Evolutionary conservation across 2,797 vertebrate species (phyloP), one percentile per base, ranked within the genome.

Genomic region (Sebastes jordani): DNA sequence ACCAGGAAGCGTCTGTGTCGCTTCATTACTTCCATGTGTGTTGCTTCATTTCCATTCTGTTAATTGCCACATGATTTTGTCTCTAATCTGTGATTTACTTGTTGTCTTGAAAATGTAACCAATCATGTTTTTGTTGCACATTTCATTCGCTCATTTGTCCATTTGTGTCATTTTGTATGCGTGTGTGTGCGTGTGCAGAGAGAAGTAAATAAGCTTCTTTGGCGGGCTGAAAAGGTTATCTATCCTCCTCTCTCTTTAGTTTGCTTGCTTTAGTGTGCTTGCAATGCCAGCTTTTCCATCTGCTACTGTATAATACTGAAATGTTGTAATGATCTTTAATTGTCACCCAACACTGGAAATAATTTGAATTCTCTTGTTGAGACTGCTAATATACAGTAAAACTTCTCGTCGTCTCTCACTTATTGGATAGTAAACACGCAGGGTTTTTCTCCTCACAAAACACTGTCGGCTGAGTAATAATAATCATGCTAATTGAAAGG

Each of bases 131-230:
- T 46, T 65, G 8, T 68, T 46, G 13, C 49, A 18, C 20, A 87
- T 81, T 63, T 83, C 74, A 58, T 86, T 83, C 87, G 71, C 22
- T 83, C 38, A 87, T 81, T 58, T 82, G 62, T 80, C 65, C 74
- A 61, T 86, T 82, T 89, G 73, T 91, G 72, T 86, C 63, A 18
- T 86, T 78, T 55, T 83, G 61, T 71, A 10, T 66, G 59, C 60
- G 52, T 83, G 71, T 52, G 25, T 83, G 55, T 61, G 61, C 75
- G n/a, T 80, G 84, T 85, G 80, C 69, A 95, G 94, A 87, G 38
- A 87, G 92, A 92, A 66, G 89, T 93, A 22, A 59, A 90, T 78
- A 64, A 49, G 10, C 91, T 94, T 64, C 0, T 93, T 29, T 74
- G 77, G 63, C 69, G 38, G 0, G n/a, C 68, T 78, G 11, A 89